phyloP scores from a whole-genome alignment of 2,797 vertebrate genomes.

The Carapus acus region DNA sequence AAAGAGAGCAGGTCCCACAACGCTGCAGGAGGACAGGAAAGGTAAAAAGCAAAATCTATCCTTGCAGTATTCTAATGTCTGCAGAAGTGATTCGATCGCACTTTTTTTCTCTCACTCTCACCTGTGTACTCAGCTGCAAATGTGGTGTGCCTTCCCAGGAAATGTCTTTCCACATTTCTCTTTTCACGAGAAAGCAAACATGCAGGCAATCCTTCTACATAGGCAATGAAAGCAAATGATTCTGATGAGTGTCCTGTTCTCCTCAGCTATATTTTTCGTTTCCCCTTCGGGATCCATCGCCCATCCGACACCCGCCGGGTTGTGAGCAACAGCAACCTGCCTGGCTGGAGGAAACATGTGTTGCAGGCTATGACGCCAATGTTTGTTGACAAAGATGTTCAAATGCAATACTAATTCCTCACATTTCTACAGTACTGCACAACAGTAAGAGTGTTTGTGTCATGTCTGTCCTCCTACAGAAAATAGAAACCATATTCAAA shows the following conservation, averaged over 20 bases:
- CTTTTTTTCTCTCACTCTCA: conserved; percentile 10
- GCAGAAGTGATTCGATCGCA: conserved; percentile 7
- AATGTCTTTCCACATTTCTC: conserved; percentile 16
- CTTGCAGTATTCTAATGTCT: conserved; percentile 11
- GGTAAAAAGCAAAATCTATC: conserved; percentile 23
- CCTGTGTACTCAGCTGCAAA: conserved; percentile 1
- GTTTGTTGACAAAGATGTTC: conserved; percentile 2
- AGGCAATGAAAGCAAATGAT: no score
- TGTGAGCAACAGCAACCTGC: conserved; percentile 3
- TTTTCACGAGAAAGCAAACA: conserved; percentile 15
- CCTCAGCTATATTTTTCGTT: conserved; percentile 4
- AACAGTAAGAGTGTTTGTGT: conserved; percentile 8
- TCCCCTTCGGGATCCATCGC: conserved; percentile 6
- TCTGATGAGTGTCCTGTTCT: conserved; percentile 6
- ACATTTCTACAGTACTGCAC: no score
- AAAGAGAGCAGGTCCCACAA: no score
- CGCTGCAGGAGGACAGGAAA: no score
- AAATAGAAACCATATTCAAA: no score
- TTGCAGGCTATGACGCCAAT: conserved; percentile 4
- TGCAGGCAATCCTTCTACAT: conserved; percentile 11
- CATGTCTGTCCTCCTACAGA: conserved; percentile 9
- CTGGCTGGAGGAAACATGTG: neutral
- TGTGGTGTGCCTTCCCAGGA: conserved; percentile 6
- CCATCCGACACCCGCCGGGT: neutral
- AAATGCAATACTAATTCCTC: conserved; percentile 1